phyloP scores from a whole-genome alignment of 1,140 invertebrate genomes.

The Drosophila nigrodunni region DNA sequence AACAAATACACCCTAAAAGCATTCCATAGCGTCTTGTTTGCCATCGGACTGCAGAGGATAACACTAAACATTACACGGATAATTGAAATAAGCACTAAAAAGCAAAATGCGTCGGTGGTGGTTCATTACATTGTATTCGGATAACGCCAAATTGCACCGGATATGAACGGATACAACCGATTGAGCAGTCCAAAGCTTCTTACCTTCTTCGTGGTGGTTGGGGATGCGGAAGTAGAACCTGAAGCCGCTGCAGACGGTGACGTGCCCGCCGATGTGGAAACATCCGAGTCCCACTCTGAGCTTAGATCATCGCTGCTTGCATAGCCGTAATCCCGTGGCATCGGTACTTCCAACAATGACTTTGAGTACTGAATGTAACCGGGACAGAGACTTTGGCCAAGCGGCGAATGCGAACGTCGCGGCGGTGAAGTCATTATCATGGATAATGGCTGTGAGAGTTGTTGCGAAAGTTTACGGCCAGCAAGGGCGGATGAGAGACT shows the following conservation, averaged over 20 bases:
- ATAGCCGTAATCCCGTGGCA: conserved; percentile 91
- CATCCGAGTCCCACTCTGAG: conserved; percentile 95
- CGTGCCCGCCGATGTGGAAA: conserved; percentile 82
- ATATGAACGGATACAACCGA: neutral
- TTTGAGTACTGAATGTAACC: conserved; percentile 93
- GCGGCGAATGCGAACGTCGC: conserved; percentile 71
- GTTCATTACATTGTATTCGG: neutral
- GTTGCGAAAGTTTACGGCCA: conserved; percentile 54
- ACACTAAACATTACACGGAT: too few relatives aligned
- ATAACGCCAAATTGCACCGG: neutral
- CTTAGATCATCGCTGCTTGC: conserved; percentile 94
- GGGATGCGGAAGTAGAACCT: conserved; percentile 25
- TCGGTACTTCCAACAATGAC: conserved; percentile 90
- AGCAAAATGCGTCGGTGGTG: too few relatives aligned
- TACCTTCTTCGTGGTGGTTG: conserved; percentile 69
- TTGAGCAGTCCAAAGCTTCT: neutral
- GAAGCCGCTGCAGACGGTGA: conserved; percentile 28
- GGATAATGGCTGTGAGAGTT: conserved; percentile 46
- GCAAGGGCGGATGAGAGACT: conserved; percentile 16
- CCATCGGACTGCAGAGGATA: too few relatives aligned
- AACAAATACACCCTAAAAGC: too few relatives aligned
- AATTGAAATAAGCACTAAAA: too few relatives aligned
- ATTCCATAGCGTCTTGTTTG: too few relatives aligned
- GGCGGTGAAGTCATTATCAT: conserved; percentile 39
- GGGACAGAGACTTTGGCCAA: conserved; percentile 80